A percentile compares a stretch with the other conserved stretches of the same genome.
Evolutionary conservation across 2,888 invertebrate genomes (phyloP).

Genomic region (Agrochola lychnidis): DNA sequence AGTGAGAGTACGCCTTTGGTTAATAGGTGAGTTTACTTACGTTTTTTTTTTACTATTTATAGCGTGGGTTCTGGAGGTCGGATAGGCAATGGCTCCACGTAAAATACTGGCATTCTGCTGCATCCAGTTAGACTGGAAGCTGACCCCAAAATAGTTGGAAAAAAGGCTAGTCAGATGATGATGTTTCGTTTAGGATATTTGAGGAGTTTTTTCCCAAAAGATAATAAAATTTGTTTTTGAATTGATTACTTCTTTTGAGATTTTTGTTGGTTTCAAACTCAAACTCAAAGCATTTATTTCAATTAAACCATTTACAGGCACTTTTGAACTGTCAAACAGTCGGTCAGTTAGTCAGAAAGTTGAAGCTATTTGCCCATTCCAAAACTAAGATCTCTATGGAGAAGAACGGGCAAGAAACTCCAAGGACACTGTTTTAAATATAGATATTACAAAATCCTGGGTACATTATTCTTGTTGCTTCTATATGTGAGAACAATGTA

Average conservation of each 20-base stretch:
- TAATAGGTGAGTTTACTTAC: conserved; percentile 72
- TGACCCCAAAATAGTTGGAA: neutral
- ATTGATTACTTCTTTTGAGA: neutral
- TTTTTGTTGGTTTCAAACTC: neutral
- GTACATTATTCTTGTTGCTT: no score
- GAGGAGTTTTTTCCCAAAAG: neutral
- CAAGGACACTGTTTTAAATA: no score
- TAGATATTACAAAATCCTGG: no score
- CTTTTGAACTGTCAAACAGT: no score
- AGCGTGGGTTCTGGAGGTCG: neutral
- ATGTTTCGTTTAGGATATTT: neutral
- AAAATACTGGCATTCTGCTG: neutral
- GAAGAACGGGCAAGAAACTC: no score
- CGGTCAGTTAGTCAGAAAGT: no score
- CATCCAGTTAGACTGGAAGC: neutral
- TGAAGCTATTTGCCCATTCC: no score
- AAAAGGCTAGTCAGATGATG: neutral
- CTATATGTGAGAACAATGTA: no score
- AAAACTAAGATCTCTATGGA: no score
- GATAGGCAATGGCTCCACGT: neutral
- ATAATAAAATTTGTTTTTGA: neutral
- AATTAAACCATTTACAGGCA: no score
- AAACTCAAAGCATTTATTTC: no score
- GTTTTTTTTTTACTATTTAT: neutral
- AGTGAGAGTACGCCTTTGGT: conserved; percentile 75